Evolutionary conservation across 2,113 vertebrate species (phyloP).

Genomic region (Larimichthys polyactis): DNA sequence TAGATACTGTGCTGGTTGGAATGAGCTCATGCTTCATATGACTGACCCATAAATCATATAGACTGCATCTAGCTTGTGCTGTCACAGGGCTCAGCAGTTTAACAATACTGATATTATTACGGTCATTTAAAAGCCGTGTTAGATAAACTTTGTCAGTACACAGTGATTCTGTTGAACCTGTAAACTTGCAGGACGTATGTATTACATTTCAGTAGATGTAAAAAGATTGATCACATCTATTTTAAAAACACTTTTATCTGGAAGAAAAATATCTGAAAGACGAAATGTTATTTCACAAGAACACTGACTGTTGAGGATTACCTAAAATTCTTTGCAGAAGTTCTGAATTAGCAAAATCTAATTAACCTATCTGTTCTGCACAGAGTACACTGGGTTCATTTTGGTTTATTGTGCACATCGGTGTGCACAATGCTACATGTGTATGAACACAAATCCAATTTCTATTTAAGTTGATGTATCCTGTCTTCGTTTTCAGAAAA

Average conservation of each 20-base stretch:
- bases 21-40: slow-evolving; percentile 74
- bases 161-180: slow-evolving; percentile 24
- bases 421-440: slow-evolving; percentile 17
- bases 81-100: slow-evolving; percentile 33
- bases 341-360: slow-evolving; percentile 40
- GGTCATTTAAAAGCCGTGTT: slow-evolving; percentile 30
- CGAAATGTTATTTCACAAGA: slow-evolving; percentile 24
- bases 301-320: background rate
- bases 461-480: background rate
- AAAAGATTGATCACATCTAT: slow-evolving; percentile 23
- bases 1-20: slow-evolving; percentile 42
- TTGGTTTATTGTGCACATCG: background rate
- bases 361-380: slow-evolving; percentile 26
- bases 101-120: slow-evolving; percentile 28
- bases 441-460: slow-evolving; percentile 9
- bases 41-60: slow-evolving; percentile 67
- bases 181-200: background rate
- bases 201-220: slow-evolving; percentile 26
- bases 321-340: slow-evolving; percentile 24
- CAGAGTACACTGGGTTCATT: slow-evolving; percentile 4
- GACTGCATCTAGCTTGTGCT: slow-evolving; percentile 48
- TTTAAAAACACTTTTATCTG: slow-evolving; percentile 28
- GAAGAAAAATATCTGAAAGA: slow-evolving; percentile 15
- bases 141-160: slow-evolving; percentile 24
- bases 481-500: slow-evolving; percentile 19